Conservation (phyloP, 1,140 invertebrate genomes). For the Dreissena rostriformis region DNA sequence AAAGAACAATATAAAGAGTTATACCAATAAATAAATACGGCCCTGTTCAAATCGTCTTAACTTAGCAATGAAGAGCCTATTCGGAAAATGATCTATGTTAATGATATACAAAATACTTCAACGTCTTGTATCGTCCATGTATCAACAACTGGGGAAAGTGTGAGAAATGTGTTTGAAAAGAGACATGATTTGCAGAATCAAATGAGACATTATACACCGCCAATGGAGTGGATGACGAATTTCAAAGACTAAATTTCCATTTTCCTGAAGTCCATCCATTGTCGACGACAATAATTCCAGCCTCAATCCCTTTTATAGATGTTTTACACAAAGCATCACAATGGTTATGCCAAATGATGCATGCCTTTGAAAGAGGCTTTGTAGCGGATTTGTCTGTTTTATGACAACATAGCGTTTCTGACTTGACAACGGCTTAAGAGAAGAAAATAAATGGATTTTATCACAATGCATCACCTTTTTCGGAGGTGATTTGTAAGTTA, state of each 20-base stretch:
- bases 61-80: no score
- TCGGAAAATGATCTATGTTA: no score
- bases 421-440: constrained; percentile 32
- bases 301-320: constrained; percentile 22
- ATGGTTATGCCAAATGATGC: constrained; percentile 44
- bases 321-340: constrained; percentile 11
- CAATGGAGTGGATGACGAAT: background rate
- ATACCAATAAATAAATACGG: no score
- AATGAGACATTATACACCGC: constrained; percentile 13
- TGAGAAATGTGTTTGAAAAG: constrained; percentile 4
- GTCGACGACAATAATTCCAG: background rate
- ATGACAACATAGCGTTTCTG: constrained; percentile 38
- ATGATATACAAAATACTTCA: no score
- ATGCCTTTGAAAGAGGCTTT: constrained; percentile 17
- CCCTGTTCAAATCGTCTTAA: no score
- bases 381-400: constrained; percentile 33
- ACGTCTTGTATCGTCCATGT: no score
- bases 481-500: constrained; percentile 52
- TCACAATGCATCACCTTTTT: constrained; percentile 27
- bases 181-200: background rate
- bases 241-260: constrained; percentile 23
- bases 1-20: no score
- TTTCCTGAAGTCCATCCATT: constrained; percentile 1
- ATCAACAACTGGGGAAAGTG: background rate
- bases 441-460: constrained; percentile 43